Percentiles rank a stretch among this genome's conserved stretches.
Evolutionary conservation across 2,888 invertebrate species (phyloP).

Genomic region (Chalcis sispes): DNA sequence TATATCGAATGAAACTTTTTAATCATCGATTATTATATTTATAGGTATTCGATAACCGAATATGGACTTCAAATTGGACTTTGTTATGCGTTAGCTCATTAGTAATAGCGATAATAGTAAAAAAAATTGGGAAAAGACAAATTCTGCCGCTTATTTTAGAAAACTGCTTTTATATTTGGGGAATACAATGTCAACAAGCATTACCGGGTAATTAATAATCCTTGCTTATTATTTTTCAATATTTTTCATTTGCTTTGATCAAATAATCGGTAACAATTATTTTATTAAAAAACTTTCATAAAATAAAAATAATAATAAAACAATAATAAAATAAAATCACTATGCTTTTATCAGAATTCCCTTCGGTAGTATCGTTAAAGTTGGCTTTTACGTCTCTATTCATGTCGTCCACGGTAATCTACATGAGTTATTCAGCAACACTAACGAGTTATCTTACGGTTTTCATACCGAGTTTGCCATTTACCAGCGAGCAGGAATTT

Average conservation of each 20-base stretch:
- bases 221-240: not conserved
- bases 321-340: too few species aligned
- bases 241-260: not conserved
- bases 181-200: slow-evolving; percentile 50
- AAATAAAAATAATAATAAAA: too few species aligned
- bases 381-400: slow-evolving; percentile 59
- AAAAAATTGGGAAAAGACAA: slow-evolving; percentile 10
- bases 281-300: not conserved
- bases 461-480: slow-evolving; percentile 55
- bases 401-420: slow-evolving; percentile 56
- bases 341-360: slow-evolving; percentile 52
- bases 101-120: slow-evolving; percentile 36
- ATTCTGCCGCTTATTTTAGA: slow-evolving; percentile 12
- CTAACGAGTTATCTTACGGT: slow-evolving; percentile 62
- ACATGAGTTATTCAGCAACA: slow-evolving; percentile 60
- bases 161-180: slow-evolving; percentile 47
- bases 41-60: slow-evolving; percentile 41
- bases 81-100: slow-evolving; percentile 20
- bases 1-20: not conserved
- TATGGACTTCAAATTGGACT: slow-evolving; percentile 20
- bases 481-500: slow-evolving; percentile 58
- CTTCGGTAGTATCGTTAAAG: slow-evolving; percentile 53
- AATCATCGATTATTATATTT: not conserved
- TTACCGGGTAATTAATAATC: slow-evolving; percentile 34
- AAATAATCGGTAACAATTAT: not conserved